Evolutionary conservation across 2,888 invertebrate genomes (phyloP), one percentile per base, ranked within the genome.

Genomic region (Spodoptera exigua): DNA sequence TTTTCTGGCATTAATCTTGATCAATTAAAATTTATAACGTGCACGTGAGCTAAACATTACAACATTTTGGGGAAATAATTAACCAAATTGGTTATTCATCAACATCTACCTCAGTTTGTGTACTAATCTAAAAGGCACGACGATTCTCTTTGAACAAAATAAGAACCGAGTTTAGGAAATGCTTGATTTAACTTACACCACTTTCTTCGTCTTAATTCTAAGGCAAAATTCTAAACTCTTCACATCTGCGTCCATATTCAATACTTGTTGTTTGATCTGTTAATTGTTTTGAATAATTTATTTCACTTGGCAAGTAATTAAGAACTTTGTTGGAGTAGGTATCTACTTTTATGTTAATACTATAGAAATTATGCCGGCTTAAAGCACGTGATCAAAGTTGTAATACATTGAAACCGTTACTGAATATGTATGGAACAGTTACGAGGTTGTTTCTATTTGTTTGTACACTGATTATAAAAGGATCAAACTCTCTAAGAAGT

Each of bases 211-310:
- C 9, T 34, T 58, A 44, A 61, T 61, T 66, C 35, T 32, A 51
- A 58, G 43, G 60, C 46, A 32, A 60, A 61, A 61, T 36, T 64
- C 17, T 45, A 35, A 60, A 61, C 56, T 70, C 66, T 70, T 70
- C 58, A 74, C 72, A 79, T 61, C 74, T 74, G 65, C 74, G 72
- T 80, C 73, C 76, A 78, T 78, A 77, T 78, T 78, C 75, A 67
- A 72, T 78, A 69, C 53, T 72, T 71, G 75, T 84, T 83, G 83
- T 85, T 86, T 83, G 80, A 85, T 84, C 81, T 80, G 73, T 81
- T 85, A 85, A 89, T 87, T 89, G 87, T 89, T 86, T 86, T 85
- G 87, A 89, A 89, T 89, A 86, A 89, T 87, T 89, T 87, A 89
- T 89, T 87, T 87, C 81, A 85, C 84, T 88, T 86, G 83, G 86